A percentile compares a stretch with the other conserved stretches of the same genome.
These are phyloP conservation scores for Albula goreensis DNA, from an alignment of 2,113 vertebrate species.

Conservation along the genomic window DNA sequence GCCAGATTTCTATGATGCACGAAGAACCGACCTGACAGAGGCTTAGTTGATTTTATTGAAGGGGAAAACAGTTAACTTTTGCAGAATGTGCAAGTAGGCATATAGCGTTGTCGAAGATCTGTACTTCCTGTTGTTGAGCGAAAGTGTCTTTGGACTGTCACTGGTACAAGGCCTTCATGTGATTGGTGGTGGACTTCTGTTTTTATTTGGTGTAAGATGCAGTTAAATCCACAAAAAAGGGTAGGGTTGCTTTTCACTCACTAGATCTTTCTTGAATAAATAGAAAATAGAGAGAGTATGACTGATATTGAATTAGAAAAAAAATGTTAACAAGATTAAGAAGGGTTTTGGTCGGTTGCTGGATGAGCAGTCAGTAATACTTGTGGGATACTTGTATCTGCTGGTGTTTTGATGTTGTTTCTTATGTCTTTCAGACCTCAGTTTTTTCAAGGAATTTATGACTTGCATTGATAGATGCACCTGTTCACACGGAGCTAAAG, in stretches of 20 bases:
- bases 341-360: neutral
- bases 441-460: slow-evolving; percentile 12
- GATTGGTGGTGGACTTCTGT: neutral
- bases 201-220: neutral
- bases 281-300: neutral
- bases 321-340: neutral
- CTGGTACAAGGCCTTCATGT: neutral
- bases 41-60: neutral
- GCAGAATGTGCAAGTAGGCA: no score
- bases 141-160: neutral
- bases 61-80: neutral
- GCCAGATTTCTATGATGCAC: neutral
- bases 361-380: neutral
- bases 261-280: neutral
- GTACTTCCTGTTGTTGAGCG: slow-evolving; percentile 32
- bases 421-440: slow-evolving; percentile 40
- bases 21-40: neutral
- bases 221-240: neutral
- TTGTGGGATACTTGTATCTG: neutral
- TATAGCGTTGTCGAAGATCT: slow-evolving; percentile 10
- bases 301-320: neutral
- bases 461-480: slow-evolving; percentile 49
- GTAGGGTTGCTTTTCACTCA: neutral
- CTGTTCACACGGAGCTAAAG: slow-evolving; percentile 54
- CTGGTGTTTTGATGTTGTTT: slow-evolving; percentile 43